Base-by-base conservation (phyloP, 2,797 vertebrate genomes). In the Ctenochaetus hawaiiensis region DNA sequence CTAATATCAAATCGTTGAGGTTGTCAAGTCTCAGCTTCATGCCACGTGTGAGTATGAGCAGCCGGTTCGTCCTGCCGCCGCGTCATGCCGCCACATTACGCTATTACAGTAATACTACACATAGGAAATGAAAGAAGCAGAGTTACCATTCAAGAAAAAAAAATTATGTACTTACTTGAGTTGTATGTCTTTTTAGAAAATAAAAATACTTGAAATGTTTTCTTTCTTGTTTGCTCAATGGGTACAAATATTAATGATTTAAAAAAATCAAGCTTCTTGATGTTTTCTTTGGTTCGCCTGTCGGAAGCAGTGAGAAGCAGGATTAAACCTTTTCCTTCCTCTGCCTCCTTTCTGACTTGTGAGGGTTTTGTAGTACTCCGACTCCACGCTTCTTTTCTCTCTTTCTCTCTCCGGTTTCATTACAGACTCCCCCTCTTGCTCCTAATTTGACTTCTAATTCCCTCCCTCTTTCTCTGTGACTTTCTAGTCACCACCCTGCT, bases 391-490 rank as follows among this genome's bases (percentile, higher is more conserved):
- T 71, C 72, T 89, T 70, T 68, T 56, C 74, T 30, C 52, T 78
- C 52, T 78, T 48, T 48, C 23, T 49, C 67, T 70, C 69, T 68
- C 56, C 45, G 23, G 44, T 81, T 87, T 81, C 83, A 79, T 72
- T 41, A 72, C 20, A 71, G 54, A 72, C 86, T 54, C 73, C 65
- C 79, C 84, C 74, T 66, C 67, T n/a, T 53, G 64, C 66, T 65
- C 70, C 80, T 70, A 75, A 85, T 91, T 85, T 92, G 80, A 90
- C 88, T 90, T 85, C 11, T 79, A 86, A 73, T 77, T 80, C 88
- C 91, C 89, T 88, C 90, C 92, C 86, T 85, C 83, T 84, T 65
- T 54, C 22, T 51, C 54, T 26, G 7, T 63, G 60, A 59, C 75
- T 77, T 34, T 60, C 8, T 18, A 77, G 60, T 44, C 44, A 17